Evolutionary conservation across 2,113 vertebrate species (phyloP).

Genomic region (Pagrus major): DNA sequence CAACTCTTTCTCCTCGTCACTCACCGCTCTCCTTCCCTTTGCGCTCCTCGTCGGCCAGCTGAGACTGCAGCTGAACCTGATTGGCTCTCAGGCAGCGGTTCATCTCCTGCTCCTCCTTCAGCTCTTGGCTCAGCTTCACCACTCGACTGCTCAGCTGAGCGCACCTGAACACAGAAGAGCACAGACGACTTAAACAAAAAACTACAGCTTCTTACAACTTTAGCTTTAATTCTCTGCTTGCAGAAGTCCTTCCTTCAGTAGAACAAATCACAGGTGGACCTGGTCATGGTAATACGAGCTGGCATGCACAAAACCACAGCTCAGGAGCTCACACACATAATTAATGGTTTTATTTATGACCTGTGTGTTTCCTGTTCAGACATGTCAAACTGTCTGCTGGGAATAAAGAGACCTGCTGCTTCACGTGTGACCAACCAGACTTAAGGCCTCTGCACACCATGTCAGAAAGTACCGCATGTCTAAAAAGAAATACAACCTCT

Average conservation of each 20-base stretch:
- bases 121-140: constrained; percentile 89
- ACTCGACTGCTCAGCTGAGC: constrained; percentile 90
- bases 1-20: constrained; percentile 3
- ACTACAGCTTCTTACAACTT: neutral
- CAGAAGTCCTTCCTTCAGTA: neutral
- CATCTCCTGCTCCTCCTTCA: constrained; percentile 98
- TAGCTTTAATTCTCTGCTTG: neutral
- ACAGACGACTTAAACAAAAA: no score
- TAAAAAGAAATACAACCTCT: no score
- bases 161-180: constrained; percentile 82
- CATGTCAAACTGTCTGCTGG: neutral
- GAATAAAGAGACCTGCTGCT: no score
- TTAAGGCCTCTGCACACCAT: no score
- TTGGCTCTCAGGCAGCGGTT: constrained; percentile 95
- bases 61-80: constrained; percentile 91
- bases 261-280: neutral
- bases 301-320: neutral
- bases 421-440: no score
- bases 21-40: constrained; percentile 85
- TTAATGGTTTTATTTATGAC: no score
- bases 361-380: neutral
- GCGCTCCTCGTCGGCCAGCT: constrained; percentile 91
- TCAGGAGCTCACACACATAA: neutral
- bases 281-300: neutral
- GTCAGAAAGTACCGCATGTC: no score